Evolutionary conservation across 2,797 vertebrate genomes (phyloP).

Genomic region (Diplodus sargus): DNA sequence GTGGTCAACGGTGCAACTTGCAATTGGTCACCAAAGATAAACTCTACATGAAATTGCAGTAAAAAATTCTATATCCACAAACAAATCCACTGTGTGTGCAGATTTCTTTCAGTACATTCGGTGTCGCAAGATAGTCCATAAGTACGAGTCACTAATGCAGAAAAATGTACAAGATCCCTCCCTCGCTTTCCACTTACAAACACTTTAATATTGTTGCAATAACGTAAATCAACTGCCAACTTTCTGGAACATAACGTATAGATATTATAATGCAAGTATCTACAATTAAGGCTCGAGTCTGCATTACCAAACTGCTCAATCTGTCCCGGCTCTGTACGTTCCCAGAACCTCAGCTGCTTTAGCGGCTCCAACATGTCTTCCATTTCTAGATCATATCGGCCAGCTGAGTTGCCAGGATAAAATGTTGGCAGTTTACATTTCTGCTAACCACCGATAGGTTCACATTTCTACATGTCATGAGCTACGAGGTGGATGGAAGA

Average conservation of each 20-base stretch:
- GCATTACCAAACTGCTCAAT: neutral
- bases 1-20: no score
- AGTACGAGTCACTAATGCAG: neutral
- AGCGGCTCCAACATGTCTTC: neutral
- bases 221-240: neutral
- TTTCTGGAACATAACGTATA: neutral
- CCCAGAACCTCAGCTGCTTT: neutral
- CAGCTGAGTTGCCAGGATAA: no score
- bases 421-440: no score
- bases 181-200: constrained; percentile 2
- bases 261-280: neutral
- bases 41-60: neutral
- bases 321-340: neutral
- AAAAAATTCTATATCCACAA: no score
- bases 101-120: neutral
- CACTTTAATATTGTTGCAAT: neutral
- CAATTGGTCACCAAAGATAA: neutral
- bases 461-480: no score
- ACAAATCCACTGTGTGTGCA: neutral
- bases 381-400: neutral
- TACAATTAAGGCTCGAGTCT: neutral
- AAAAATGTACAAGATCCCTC: neutral
- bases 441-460: no score
- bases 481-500: no score
- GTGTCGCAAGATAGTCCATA: neutral